These are phyloP conservation scores for Acleris laterana DNA, from an alignment of 2,888 invertebrate species.

Conservation along the genomic window DNA sequence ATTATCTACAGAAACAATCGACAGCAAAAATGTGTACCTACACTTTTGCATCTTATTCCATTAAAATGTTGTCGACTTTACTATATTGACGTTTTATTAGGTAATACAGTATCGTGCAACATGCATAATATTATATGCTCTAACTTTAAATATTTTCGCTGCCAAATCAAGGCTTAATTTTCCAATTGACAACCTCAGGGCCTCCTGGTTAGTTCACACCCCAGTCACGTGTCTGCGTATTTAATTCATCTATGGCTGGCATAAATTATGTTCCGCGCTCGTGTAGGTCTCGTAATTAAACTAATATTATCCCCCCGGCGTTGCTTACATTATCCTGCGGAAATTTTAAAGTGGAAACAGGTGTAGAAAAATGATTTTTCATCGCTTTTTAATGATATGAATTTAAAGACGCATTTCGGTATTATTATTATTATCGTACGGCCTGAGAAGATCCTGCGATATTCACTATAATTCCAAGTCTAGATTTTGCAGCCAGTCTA, in stretches of 20 bases:
- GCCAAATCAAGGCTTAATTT: not conserved
- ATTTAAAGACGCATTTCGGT: too few relatives aligned
- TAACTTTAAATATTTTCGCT: not conserved
- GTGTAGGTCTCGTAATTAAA: slow-evolving; percentile 31
- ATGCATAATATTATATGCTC: too few relatives aligned
- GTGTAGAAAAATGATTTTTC: slow-evolving; percentile 1
- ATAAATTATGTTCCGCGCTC: slow-evolving; percentile 34
- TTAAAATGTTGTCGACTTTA: too few relatives aligned
- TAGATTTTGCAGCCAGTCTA: too few relatives aligned
- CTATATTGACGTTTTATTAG: too few relatives aligned
- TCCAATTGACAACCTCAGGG: slow-evolving; percentile 6
- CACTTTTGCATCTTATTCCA: too few relatives aligned
- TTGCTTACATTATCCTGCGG: slow-evolving; percentile 2
- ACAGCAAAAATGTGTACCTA: too few relatives aligned
- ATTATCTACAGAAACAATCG: too few relatives aligned
- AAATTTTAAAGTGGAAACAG: slow-evolving; percentile 1
- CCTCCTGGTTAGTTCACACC: not conserved
- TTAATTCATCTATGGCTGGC: slow-evolving; percentile 28
- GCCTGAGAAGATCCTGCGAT: too few relatives aligned
- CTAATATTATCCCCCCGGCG: slow-evolving; percentile 28
- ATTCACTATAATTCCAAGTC: too few relatives aligned
- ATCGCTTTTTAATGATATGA: not conserved
- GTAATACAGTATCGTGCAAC: too few relatives aligned
- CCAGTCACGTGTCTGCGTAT: slow-evolving; percentile 25
- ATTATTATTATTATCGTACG: too few relatives aligned